Evolutionary conservation across 1,140 invertebrate species (phyloP).

Genomic region (Drosophila leontia): DNA sequence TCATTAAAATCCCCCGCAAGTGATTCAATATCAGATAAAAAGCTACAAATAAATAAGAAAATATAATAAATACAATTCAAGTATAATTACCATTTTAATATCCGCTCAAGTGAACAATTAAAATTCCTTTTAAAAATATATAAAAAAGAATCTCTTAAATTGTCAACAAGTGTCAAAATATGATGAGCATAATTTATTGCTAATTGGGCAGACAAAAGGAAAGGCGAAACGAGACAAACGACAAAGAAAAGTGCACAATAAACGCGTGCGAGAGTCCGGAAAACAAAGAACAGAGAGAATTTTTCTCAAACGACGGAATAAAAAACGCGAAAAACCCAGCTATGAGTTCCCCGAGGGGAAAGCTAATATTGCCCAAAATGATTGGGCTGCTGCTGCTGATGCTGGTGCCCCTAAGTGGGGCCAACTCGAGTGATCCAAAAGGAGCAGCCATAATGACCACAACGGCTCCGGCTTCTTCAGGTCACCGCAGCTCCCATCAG

Average conservation of each 20-base stretch:
- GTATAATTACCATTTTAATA: background rate
- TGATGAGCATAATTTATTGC: conserved; percentile 23
- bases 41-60: background rate
- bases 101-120: conserved; percentile 12
- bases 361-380: conserved; percentile 13
- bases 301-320: conserved; percentile 9
- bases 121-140: conserved; percentile 9
- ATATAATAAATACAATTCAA: background rate
- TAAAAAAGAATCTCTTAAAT: background rate
- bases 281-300: conserved; percentile 16
- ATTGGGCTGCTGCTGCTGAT: conserved; percentile 32
- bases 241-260: conserved; percentile 39
- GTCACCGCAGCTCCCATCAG: conserved; percentile 34
- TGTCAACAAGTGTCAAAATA: conserved; percentile 55
- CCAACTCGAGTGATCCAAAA: conserved; percentile 12
- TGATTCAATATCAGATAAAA: background rate
- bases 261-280: conserved; percentile 12
- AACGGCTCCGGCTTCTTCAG: conserved; percentile 17
- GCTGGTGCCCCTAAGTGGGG: conserved; percentile 20
- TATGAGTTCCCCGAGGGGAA: conserved; percentile 10
- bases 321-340: conserved; percentile 14
- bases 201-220: conserved; percentile 33
- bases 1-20: background rate
- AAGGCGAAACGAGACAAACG: conserved; percentile 20
- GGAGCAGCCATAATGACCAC: conserved; percentile 39